Evolutionary conservation across 2,113 vertebrate genomes (phyloP).

Genomic region (Pedetes capensis): DNA sequence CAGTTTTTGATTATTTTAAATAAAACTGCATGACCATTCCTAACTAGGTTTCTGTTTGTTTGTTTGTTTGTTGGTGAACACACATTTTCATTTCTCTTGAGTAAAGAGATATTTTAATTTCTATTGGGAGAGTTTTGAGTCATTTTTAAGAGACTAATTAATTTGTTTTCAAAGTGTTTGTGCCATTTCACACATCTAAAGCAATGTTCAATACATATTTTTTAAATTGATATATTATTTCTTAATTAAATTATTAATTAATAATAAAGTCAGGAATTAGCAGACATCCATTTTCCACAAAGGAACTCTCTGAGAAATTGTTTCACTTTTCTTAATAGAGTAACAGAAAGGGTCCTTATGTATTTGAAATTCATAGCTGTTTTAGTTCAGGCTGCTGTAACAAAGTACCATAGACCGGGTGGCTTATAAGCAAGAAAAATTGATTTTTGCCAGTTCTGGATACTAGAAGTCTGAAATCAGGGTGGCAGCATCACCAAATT

Average conservation of each 20-base stretch:
- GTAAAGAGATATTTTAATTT: neutral
- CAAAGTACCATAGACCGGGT: neutral
- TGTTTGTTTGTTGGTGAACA: too few species aligned
- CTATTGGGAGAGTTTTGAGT: neutral
- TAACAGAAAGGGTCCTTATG: neutral
- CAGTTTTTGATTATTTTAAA: neutral
- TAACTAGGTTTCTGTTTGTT: neutral
- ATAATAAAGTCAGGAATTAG: constrained; percentile 5
- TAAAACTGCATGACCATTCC: neutral
- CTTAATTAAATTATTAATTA: constrained; percentile 31
- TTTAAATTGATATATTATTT: constrained; percentile 39
- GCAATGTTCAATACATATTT: neutral
- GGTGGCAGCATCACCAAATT: neutral
- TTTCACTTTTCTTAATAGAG: constrained; percentile 26
- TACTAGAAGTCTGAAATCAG: neutral
- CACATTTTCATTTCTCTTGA: neutral
- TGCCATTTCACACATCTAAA: neutral
- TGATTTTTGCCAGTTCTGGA: neutral
- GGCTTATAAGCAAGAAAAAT: neutral
- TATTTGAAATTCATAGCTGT: neutral
- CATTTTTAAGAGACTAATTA: neutral
- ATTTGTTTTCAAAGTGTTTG: neutral
- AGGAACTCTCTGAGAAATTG: constrained; percentile 32
- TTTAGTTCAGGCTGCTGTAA: neutral
- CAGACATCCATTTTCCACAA: neutral